phyloP scores from a whole-genome alignment of 2,888 invertebrate species.

The Periphyllus acericola region DNA sequence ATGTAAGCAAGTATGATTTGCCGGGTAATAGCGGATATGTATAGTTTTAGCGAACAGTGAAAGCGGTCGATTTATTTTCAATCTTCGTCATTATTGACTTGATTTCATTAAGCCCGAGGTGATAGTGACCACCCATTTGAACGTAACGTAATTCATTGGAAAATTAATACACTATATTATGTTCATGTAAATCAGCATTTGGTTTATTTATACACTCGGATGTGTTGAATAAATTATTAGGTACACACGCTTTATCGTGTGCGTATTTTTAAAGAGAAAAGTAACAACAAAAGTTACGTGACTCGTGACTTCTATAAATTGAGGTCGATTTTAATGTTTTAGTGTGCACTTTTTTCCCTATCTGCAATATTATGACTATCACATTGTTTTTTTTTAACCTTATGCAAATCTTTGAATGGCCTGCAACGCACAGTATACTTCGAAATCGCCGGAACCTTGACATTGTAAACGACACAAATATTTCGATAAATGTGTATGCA shows the following conservation, averaged over 20 bases:
- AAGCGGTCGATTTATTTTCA: constrained; percentile 5
- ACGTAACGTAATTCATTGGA: neutral
- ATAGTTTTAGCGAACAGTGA: constrained; percentile 27
- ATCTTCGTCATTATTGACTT: neutral
- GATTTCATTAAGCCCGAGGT: constrained; percentile 20
- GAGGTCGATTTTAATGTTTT: neutral
- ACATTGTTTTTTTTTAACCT: neutral
- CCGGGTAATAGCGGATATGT: too few species aligned
- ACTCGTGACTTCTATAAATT: neutral
- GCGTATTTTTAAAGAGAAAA: constrained; percentile 23
- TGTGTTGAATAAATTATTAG: neutral
- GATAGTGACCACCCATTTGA: neutral
- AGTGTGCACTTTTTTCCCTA: neutral
- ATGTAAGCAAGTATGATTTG: neutral
- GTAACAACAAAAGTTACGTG: constrained; percentile 13
- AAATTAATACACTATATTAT: neutral
- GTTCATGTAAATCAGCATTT: neutral
- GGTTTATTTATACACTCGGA: neutral
- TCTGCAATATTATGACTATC: too few species aligned
- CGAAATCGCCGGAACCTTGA: too few species aligned
- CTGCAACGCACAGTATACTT: too few species aligned
- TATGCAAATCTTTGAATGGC: neutral
- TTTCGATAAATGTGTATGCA: neutral
- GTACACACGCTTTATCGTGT: neutral
- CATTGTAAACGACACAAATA: neutral